A percentile compares a stretch with the other conserved stretches of the same genome.
Conservation (phyloP, 2,888 invertebrate species). For the Siphlonurus alternatus region DNA sequence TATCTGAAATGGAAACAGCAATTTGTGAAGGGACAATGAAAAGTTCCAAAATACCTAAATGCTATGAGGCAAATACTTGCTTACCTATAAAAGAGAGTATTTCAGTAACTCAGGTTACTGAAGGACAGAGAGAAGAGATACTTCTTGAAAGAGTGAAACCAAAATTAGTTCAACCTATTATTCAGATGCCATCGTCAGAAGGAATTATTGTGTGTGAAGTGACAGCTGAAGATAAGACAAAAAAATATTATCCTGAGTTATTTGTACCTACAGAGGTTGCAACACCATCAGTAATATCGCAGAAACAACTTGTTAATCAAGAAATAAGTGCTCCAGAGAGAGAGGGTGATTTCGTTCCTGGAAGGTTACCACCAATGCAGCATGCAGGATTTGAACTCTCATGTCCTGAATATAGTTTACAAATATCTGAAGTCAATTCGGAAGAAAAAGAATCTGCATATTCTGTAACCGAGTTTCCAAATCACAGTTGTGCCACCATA, state of each 20-base stretch:
- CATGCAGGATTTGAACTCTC: conserved; percentile 40
- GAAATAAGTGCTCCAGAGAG: conserved; percentile 48
- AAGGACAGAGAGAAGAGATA: conserved; percentile 40
- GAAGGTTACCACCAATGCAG: conserved; percentile 41
- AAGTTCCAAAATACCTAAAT: conserved; percentile 29
- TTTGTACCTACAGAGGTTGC: conserved; percentile 66
- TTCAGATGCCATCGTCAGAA: conserved; percentile 44
- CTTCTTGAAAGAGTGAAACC: conserved; percentile 31
- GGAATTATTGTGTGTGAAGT: conserved; percentile 49
- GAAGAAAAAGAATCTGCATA: conserved; percentile 51
- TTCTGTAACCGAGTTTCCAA: conserved; percentile 25
- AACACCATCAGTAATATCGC: conserved; percentile 41
- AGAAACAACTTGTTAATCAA: conserved; percentile 43
- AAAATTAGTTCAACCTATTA: conserved; percentile 35
- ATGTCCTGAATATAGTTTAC: conserved; percentile 34
- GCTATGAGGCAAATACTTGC: conserved; percentile 29
- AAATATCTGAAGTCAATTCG: conserved; percentile 34
- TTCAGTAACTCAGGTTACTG: conserved; percentile 44
- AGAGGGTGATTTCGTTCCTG: conserved; percentile 41
- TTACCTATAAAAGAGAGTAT: conserved; percentile 21
- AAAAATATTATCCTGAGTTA: conserved; percentile 59
- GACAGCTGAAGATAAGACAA: conserved; percentile 49
- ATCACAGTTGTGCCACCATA: conserved; percentile 31
- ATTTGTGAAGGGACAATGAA: too few relatives aligned
- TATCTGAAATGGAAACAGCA: neutral